phyloP scores from a whole-genome alignment of 2,888 invertebrate genomes.

The Leptopterna dolabrata region DNA sequence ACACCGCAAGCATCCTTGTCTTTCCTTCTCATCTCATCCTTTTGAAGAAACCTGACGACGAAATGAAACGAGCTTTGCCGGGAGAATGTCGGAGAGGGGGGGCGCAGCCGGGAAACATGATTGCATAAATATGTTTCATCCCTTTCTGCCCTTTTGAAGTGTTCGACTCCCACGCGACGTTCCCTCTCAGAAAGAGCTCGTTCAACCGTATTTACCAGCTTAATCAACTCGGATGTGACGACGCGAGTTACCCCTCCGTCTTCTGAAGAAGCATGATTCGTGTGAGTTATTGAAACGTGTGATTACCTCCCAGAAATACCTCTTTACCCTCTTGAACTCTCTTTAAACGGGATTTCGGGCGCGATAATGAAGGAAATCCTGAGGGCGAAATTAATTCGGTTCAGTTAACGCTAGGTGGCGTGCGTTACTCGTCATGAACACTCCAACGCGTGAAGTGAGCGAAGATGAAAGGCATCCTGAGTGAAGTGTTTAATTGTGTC shows the following conservation, averaged over 20 bases:
- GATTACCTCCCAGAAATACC: background rate
- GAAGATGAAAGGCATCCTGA: background rate
- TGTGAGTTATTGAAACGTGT: background rate
- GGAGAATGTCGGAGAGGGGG: background rate
- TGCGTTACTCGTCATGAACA: background rate
- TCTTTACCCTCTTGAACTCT: background rate
- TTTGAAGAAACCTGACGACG: background rate
- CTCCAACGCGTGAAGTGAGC: background rate
- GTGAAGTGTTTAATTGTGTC: background rate
- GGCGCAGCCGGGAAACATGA: background rate
- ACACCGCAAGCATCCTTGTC: background rate
- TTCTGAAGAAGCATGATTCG: background rate
- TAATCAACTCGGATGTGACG: background rate
- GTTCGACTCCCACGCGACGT: background rate
- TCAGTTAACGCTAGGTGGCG: background rate
- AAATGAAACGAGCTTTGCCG: background rate
- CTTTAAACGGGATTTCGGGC: background rate
- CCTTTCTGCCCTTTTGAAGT: background rate
- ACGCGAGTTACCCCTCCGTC: background rate
- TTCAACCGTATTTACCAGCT: slow-evolving; percentile 3
- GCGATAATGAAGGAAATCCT: background rate
- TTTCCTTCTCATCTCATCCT: background rate
- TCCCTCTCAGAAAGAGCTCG: background rate
- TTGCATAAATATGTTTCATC: background rate
- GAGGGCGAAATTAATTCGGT: background rate